phyloP scores from a whole-genome alignment of 2,113 vertebrate genomes.

The Pica pica region DNA sequence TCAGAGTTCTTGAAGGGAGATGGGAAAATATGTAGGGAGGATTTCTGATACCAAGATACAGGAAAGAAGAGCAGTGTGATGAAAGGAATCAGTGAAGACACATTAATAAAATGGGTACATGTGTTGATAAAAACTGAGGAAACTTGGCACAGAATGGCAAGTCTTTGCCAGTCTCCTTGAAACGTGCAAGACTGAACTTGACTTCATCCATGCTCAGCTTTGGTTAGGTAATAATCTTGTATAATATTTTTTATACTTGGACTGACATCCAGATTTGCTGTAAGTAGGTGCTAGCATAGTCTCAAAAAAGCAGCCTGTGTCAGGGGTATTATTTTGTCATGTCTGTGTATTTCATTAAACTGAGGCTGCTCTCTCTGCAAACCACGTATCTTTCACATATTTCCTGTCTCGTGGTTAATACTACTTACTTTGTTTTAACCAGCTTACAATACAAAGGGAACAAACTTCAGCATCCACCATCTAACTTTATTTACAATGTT shows the following conservation, averaged over 20 bases:
- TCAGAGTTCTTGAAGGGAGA: not conserved
- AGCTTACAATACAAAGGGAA: constrained; percentile 31
- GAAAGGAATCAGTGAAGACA: not conserved
- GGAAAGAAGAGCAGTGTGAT: not conserved
- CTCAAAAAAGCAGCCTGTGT: not conserved
- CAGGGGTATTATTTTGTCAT: not conserved
- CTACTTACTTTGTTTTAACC: constrained; percentile 39
- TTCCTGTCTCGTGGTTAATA: not conserved
- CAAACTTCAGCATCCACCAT: constrained; percentile 9
- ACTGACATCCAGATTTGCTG: not conserved
- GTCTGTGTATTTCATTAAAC: not conserved
- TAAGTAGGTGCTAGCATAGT: not conserved
- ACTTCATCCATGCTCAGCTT: not conserved
- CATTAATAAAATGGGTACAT: not conserved
- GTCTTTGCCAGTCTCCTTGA: not conserved
- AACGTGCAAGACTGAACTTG: not conserved
- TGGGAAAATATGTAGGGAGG: not conserved
- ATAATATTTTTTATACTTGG: not conserved
- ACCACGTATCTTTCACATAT: not conserved
- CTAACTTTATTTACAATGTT: constrained; percentile 29
- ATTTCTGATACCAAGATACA: not conserved
- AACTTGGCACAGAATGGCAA: not conserved
- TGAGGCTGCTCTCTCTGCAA: not conserved
- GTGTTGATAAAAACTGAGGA: not conserved
- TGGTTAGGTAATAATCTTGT: not conserved